A percentile compares a stretch with the other conserved stretches of the same genome.
Conservation (phyloP, 1,140 invertebrate species). For the Heliothis subflexa region DNA sequence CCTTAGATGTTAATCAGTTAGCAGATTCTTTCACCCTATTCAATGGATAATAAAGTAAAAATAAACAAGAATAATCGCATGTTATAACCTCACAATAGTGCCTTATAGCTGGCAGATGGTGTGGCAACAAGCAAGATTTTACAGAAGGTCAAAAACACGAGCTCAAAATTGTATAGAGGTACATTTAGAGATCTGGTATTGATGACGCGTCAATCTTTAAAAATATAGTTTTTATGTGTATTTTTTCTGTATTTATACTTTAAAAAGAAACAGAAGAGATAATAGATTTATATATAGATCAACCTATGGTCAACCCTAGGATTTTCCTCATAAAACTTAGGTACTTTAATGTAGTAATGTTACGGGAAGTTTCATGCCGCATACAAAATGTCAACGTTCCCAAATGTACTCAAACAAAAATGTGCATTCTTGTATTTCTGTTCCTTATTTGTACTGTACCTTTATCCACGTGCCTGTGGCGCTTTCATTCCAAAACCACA, state of each 20-base stretch:
- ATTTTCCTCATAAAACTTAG: too few species aligned
- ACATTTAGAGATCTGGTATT: too few species aligned
- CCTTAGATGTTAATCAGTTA: not conserved
- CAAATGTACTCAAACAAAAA: too few species aligned
- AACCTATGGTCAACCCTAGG: too few species aligned
- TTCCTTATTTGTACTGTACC: not conserved
- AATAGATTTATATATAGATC: too few species aligned
- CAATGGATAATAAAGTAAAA: constrained; percentile 24
- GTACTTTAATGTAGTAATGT: too few species aligned
- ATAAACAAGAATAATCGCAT: constrained; percentile 36
- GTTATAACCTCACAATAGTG: not conserved
- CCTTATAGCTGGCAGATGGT: constrained; percentile 10
- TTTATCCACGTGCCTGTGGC: constrained; percentile 23
- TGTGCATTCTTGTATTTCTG: not conserved
- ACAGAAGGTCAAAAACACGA: constrained; percentile 23
- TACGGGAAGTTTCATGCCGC: too few species aligned
- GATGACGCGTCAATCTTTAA: too few species aligned
- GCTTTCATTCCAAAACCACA: constrained; percentile 27
- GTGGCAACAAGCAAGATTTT: not conserved
- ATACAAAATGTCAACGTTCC: too few species aligned
- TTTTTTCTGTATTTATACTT: too few species aligned
- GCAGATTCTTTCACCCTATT: constrained; percentile 22
- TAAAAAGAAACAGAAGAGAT: not conserved
- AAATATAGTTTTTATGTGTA: too few species aligned
- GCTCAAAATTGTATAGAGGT: not conserved